Percentiles rank a stretch among this genome's conserved stretches.
Evolutionary conservation across 2,113 vertebrate genomes (phyloP).

Genomic region (Oreocharis arfaki): DNA sequence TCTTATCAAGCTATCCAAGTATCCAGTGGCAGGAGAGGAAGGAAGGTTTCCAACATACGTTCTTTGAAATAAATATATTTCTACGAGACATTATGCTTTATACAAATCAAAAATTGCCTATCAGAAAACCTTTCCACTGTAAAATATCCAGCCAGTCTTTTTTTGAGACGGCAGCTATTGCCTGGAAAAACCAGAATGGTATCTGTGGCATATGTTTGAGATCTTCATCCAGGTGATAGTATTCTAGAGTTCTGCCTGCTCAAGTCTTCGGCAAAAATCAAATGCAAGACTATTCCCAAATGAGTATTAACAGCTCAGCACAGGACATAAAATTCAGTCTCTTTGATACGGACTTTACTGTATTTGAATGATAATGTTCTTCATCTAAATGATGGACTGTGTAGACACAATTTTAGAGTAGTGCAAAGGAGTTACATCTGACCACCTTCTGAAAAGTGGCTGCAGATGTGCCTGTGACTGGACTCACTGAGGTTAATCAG

Average conservation of each 20-base stretch:
- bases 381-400: not conserved
- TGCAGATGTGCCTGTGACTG: slow-evolving; percentile 14
- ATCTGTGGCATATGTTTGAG: not conserved
- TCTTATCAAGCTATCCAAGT: not conserved
- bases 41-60: accelerated
- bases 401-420: not conserved
- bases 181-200: accelerated
- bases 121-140: not conserved
- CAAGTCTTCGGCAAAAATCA: not conserved
- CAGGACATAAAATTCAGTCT: not conserved
- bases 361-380: not conserved
- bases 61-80: not conserved
- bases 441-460: not conserved
- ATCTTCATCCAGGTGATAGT: not conserved
- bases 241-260: not conserved
- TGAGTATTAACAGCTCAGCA: not conserved
- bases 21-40: not conserved
- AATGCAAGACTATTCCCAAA: not conserved
- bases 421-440: not conserved
- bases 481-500: not conserved
- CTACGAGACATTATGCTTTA: not conserved
- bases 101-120: not conserved
- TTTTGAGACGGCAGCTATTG: not conserved
- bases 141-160: not conserved
- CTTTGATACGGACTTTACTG: not conserved